Conservation (phyloP, 1,140 invertebrate genomes). For the Geopemphigus sp. region DNA sequence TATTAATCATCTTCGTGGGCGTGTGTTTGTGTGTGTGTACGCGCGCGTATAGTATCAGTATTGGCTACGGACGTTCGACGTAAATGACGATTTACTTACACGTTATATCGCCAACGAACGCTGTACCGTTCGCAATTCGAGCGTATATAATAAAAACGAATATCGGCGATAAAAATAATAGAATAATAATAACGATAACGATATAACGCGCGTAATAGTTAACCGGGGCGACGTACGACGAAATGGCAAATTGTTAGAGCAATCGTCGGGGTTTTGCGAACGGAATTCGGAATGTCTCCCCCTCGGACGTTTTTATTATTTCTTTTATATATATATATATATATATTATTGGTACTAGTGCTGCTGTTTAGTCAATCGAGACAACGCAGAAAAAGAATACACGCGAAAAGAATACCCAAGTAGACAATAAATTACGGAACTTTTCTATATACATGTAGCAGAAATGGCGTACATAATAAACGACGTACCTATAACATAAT, state of each 20-base stretch:
- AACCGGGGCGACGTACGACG: background rate
- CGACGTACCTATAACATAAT: background rate
- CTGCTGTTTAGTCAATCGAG: conserved; percentile 22
- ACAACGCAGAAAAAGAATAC: background rate
- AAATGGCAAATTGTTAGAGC: conserved; percentile 3
- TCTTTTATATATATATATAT: too few relatives aligned
- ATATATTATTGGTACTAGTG: background rate
- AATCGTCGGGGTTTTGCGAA: background rate
- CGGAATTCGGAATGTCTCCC: conserved; percentile 30
- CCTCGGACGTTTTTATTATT: too few relatives aligned
- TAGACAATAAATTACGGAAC: conserved; percentile 11
- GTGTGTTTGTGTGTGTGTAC: background rate
- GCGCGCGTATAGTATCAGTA: too few relatives aligned
- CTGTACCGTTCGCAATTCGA: too few relatives aligned
- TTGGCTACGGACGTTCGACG: too few relatives aligned
- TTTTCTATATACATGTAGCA: conserved; percentile 20
- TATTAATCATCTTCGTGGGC: conserved; percentile 9
- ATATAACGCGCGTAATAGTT: background rate
- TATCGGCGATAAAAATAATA: conserved; percentile 9
- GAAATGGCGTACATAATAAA: conserved; percentile 12
- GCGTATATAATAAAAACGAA: too few relatives aligned
- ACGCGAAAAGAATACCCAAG: conserved; percentile 25
- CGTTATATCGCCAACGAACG: too few relatives aligned
- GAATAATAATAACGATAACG: conserved; percentile 8
- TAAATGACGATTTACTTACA: conserved; percentile 26